Evolutionary conservation across 2,113 vertebrate genomes (phyloP).

Genomic region (Phylloscopus trochiloides): DNA sequence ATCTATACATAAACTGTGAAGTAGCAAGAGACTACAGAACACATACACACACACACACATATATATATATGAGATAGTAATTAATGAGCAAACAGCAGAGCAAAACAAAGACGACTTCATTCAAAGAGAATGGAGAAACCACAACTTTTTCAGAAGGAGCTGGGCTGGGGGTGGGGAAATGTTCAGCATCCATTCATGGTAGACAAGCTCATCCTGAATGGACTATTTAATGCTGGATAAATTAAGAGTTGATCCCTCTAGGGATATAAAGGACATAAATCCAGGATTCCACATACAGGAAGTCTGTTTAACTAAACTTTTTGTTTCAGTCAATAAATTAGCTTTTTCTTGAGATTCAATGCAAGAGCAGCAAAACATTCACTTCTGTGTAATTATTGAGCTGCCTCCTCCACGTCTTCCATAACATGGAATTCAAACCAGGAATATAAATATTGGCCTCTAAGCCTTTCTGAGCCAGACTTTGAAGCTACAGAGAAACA

Average conservation of each 20-base stretch:
- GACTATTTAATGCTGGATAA: neutral
- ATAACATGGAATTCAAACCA: neutral
- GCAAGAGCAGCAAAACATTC: neutral
- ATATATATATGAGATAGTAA: neutral
- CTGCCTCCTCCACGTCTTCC: neutral
- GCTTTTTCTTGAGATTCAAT: neutral
- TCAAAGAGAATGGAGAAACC: neutral
- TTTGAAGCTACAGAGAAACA: neutral
- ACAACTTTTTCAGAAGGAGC: neutral
- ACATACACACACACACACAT: accelerated
- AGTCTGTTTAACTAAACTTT: neutral
- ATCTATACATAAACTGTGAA: neutral
- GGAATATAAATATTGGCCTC: neutral
- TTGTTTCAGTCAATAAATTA: neutral
- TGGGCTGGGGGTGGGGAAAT: neutral
- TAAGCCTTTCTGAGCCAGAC: neutral
- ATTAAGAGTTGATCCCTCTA: neutral
- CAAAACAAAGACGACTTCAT: neutral
- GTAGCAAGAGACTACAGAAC: neutral
- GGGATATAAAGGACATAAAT: neutral
- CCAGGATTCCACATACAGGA: neutral
- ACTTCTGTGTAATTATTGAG: neutral
- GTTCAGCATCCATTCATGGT: neutral
- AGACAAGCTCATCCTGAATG: neutral
- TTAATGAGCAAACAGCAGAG: neutral